Percentiles rank a stretch among this genome's conserved stretches.
phyloP scores from a whole-genome alignment of 2,888 invertebrate species.

The Hypolimnas misippus region DNA sequence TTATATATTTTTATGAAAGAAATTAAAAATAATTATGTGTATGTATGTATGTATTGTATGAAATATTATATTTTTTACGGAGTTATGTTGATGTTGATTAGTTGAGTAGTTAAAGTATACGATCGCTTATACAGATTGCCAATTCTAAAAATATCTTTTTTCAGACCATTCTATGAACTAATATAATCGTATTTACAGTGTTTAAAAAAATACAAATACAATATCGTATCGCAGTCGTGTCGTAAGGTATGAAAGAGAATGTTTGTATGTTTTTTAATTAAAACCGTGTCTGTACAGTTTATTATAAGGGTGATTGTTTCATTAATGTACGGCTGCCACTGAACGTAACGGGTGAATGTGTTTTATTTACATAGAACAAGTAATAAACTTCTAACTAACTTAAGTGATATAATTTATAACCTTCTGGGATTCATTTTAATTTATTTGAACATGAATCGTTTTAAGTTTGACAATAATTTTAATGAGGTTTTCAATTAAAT shows the following conservation, averaged over 20 bases:
- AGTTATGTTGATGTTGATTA: too few species aligned
- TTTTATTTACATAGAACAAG: slow-evolving; percentile 19
- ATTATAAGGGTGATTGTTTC: slow-evolving; percentile 36
- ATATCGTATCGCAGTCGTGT: slow-evolving; percentile 18
- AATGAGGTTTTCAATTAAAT: not conserved
- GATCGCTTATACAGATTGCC: too few species aligned
- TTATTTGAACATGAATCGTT: not conserved
- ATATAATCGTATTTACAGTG: too few species aligned
- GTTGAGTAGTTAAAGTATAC: too few species aligned
- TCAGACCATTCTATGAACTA: too few species aligned
- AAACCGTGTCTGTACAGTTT: slow-evolving; percentile 38
- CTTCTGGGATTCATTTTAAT: not conserved
- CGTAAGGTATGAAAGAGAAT: slow-evolving; percentile 8
- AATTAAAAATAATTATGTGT: too few species aligned
- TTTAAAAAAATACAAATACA: too few species aligned
- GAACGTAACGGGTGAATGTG: slow-evolving; percentile 18
- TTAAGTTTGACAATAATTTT: too few species aligned
- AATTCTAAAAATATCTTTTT: too few species aligned
- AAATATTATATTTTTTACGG: too few species aligned
- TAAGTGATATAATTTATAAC: not conserved
- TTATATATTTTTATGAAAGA: too few species aligned
- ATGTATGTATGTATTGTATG: too few species aligned
- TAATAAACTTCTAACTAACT: not conserved
- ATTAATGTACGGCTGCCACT: slow-evolving; percentile 30
- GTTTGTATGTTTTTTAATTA: slow-evolving; percentile 43